Percentiles rank a stretch among this genome's conserved stretches.
Evolutionary conservation across 2,113 vertebrate species (phyloP).

Genomic region (Anguilla rostrata): DNA sequence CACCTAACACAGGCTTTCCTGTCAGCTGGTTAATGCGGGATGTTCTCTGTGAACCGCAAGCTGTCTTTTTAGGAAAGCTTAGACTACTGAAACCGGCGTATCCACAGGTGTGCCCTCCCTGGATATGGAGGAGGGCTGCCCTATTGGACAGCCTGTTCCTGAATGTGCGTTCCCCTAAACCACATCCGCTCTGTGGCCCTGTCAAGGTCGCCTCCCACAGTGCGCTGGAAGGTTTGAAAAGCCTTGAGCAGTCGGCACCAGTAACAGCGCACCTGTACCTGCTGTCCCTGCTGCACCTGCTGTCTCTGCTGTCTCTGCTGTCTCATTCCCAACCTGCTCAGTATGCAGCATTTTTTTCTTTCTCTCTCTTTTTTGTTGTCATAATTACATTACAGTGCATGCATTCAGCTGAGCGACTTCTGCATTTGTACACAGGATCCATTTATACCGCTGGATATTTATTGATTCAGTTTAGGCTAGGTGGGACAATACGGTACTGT

Average conservation of each 20-base stretch:
- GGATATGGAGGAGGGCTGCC: not conserved
- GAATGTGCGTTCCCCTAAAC: not conserved
- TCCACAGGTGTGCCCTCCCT: not conserved
- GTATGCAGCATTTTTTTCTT: too few species aligned
- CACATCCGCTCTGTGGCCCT: not conserved
- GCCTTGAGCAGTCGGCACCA: not conserved
- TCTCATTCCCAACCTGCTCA: not conserved
- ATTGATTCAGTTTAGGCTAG: too few species aligned
- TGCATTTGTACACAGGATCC: too few species aligned
- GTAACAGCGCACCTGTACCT: too few species aligned
- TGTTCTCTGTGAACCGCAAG: not conserved
- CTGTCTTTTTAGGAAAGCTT: not conserved
- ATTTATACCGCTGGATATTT: too few species aligned
- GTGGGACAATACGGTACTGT: too few species aligned
- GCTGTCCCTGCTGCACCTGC: too few species aligned
- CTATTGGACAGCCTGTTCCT: not conserved
- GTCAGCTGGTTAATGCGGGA: not conserved
- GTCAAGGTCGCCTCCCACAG: not conserved
- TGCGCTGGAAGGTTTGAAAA: not conserved
- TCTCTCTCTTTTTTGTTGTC: too few species aligned
- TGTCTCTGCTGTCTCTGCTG: too few species aligned
- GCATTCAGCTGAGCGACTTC: too few species aligned
- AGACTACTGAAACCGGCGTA: not conserved
- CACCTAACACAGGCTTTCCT: too few species aligned
- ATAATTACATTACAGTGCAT: too few species aligned